phyloP scores from a whole-genome alignment of 2,113 vertebrate genomes.

The Okapia johnstoni region DNA sequence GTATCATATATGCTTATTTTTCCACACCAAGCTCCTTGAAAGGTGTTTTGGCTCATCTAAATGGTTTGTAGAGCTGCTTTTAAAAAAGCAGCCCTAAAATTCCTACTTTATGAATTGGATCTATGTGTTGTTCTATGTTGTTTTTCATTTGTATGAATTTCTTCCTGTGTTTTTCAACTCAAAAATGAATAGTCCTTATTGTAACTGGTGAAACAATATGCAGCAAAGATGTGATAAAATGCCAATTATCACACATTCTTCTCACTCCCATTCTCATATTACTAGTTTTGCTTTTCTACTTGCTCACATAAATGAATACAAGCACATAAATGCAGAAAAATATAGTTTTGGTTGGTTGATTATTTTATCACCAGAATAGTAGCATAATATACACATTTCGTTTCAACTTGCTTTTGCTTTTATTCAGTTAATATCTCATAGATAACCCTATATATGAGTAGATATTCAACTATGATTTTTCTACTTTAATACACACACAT shows the following conservation, averaged over 20 bases:
- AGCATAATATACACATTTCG: not conserved
- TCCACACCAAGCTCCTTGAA: not conserved
- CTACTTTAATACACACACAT: not conserved
- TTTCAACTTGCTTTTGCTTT: not conserved
- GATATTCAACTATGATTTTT: not conserved
- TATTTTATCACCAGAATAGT: constrained; percentile 29
- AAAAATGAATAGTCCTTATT: not conserved
- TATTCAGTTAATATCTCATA: not conserved
- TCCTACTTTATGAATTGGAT: not conserved
- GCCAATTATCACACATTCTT: not conserved
- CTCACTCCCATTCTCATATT: not conserved
- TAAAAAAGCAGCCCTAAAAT: not conserved
- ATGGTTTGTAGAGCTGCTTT: not conserved
- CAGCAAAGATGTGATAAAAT: not conserved
- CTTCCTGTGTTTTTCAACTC: not conserved
- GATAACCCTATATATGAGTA: not conserved
- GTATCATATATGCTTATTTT: not conserved
- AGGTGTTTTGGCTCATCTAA: not conserved
- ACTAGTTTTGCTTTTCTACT: not conserved
- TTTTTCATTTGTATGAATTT: not conserved
- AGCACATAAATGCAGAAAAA: not conserved
- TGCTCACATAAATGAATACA: not conserved
- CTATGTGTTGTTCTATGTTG: not conserved
- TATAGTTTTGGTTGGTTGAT: not conserved
- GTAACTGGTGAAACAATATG: not conserved